Conservation (phyloP, 2,888 invertebrate genomes). For the Thalpophila matura region DNA sequence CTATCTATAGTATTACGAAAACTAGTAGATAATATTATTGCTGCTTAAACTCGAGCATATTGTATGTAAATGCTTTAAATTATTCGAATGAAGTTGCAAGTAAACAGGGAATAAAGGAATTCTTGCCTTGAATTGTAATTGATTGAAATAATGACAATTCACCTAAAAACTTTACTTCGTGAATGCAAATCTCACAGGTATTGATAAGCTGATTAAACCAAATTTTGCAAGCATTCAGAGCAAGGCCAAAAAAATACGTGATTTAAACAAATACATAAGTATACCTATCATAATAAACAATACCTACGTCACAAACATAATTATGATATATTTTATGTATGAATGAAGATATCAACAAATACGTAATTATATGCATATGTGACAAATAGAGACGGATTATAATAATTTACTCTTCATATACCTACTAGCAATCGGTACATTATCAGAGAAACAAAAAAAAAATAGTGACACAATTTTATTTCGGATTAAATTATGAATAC, state of each 20-base stretch:
- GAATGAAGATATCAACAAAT: constrained; percentile 1
- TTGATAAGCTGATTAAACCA: not conserved
- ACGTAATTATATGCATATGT: not conserved
- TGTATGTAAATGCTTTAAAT: constrained; percentile 5
- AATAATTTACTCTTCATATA: constrained; percentile 5
- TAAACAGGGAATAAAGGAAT: constrained; percentile 1
- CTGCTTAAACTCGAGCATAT: not conserved
- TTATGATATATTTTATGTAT: too few relatives aligned
- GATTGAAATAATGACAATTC: too few relatives aligned
- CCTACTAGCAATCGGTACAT: constrained; percentile 16
- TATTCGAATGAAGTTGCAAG: not conserved
- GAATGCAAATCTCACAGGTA: too few relatives aligned
- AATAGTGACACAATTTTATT: not conserved
- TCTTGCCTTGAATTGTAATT: too few relatives aligned
- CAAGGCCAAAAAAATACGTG: constrained; percentile 2
- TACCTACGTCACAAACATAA: not conserved
- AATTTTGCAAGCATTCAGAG: not conserved
- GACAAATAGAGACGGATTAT: constrained; percentile 1
- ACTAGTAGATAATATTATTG: constrained; percentile 14
- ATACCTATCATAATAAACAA: not conserved
- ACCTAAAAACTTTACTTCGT: too few relatives aligned
- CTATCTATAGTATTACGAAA: constrained; percentile 33
- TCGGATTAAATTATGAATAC: constrained; percentile 26
- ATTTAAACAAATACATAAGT: not conserved
- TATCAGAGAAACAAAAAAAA: not conserved